A percentile compares a stretch with the other conserved stretches of the same genome.
phyloP scores from a whole-genome alignment of 2,113 vertebrate genomes.

The Salvator merianae region DNA sequence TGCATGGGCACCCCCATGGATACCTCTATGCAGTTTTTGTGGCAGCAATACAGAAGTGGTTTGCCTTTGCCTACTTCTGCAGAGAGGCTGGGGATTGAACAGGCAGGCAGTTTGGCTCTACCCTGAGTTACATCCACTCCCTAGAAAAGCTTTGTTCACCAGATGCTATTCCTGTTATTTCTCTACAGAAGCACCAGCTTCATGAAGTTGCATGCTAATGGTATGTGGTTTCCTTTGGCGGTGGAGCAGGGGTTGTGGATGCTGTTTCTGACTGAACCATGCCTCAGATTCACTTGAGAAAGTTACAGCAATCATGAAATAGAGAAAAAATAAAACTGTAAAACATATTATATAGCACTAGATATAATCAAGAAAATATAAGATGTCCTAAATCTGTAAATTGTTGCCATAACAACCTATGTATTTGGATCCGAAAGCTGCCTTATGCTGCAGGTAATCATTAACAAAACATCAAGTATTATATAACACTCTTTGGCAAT shows the following conservation, averaged over 20 bases:
- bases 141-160: neutral
- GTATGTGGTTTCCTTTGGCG: neutral
- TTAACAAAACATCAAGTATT: constrained; percentile 3
- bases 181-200: neutral
- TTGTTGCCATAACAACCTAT: neutral
- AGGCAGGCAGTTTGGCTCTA: no score
- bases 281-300: neutral
- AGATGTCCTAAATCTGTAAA: constrained; percentile 3
- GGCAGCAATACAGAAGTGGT: no score
- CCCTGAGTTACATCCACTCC: neutral
- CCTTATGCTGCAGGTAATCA: neutral
- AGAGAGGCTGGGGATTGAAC: neutral
- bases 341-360: neutral
- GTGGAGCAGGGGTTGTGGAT: neutral
- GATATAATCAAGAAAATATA: neutral
- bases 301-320: no score
- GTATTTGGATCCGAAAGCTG: neutral
- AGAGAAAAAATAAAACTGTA: neutral
- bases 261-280: neutral
- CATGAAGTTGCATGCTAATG: neutral
- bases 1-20: no score
- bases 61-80: no score
- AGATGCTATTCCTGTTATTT: neutral
- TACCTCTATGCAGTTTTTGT: no score
- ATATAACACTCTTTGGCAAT: neutral